Base-by-base conservation (phyloP, 2,797 vertebrate genomes). In the Acipenser ruthenus region DNA sequence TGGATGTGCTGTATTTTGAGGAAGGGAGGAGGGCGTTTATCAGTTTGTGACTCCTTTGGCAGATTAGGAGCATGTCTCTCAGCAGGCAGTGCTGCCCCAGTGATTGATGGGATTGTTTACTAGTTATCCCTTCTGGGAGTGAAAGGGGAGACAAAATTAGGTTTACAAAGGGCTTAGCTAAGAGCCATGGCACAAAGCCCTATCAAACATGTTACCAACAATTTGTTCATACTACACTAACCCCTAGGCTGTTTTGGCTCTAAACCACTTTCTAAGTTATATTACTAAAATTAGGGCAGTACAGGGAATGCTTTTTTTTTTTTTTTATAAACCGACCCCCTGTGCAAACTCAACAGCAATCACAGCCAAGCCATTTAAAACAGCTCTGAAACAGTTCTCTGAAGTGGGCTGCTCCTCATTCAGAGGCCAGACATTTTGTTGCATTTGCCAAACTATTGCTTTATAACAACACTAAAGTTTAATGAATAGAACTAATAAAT, bases 71-170 rank as follows among this genome's bases (percentile, higher is more conserved):
- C 37, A 37, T 47, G 59, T 37, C 47, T 49, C 47, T 62, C 49
- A 62, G 62, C 65, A 61, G 18, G 61, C 56, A 49, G 58, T 49
- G 18, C 63, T 64, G 64, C 58, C n/a, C 48, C 18, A 61, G 18
- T 67, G 60, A 66, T 66, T 63, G 60, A 64, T 70, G 61, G 49
- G 48, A 63, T 66, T 63, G 58, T 53, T 6, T n/a, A 52, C 52
- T 6, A 11, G 4, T 8, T 47, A 6, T 51, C 18, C 50, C 49
- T 7, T 58, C 63, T 59, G 49, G 55, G 55, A 48, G 15, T 49
- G 48, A 70, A 48, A 59, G 65, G 48, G 8, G 47, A 63, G 37
- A 55, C 63, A 64, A 9, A 64, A 63, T 63, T 63, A 66, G 64
- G 18, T 66, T 37, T 37, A n/a, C n/a, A 9, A 63, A 10, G 47